These are phyloP conservation scores for Porphyrio hochstetteri DNA, from an alignment of 2,113 vertebrate genomes.

Conservation along the genomic window DNA sequence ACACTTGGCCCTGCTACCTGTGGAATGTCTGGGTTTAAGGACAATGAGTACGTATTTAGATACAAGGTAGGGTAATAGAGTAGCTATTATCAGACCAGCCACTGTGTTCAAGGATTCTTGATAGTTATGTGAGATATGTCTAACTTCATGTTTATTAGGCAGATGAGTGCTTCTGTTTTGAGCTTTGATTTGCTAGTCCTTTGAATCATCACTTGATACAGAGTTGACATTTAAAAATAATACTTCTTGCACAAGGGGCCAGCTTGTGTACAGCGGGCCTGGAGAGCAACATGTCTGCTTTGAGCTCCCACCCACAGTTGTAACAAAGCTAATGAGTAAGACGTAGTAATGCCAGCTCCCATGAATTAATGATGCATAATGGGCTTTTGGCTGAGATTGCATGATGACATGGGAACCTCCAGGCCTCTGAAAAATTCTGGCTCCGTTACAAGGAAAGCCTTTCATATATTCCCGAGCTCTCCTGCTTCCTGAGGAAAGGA, in stretches of 20 bases:
- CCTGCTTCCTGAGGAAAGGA: not conserved
- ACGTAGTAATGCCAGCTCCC: not conserved
- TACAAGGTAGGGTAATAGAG: rapidly evolving
- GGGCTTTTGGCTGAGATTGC: not conserved
- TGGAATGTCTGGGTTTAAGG: not conserved
- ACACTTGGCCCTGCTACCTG: not conserved
- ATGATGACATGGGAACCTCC: conserved; percentile 22
- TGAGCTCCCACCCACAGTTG: conserved; percentile 10
- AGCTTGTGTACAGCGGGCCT: not conserved
- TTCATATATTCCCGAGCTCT: not conserved
- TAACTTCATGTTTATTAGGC: not conserved
- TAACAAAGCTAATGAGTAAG: conserved; percentile 1
- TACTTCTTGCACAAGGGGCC: conserved; percentile 8
- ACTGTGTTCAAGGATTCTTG: not conserved
- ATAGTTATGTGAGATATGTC: not conserved
- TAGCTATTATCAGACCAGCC: not conserved
- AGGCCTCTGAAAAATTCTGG: not conserved
- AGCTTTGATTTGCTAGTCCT: not conserved
- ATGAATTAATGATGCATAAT: conserved; percentile 29
- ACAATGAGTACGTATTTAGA: not conserved
- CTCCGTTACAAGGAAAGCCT: not conserved
- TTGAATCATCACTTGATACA: conserved; percentile 25
- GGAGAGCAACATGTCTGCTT: not conserved
- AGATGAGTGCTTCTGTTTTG: not conserved
- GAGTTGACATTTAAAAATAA: conserved; percentile 42